Base-by-base conservation (phyloP, 2,888 invertebrate genomes). In the Horisme vitalbata region DNA sequence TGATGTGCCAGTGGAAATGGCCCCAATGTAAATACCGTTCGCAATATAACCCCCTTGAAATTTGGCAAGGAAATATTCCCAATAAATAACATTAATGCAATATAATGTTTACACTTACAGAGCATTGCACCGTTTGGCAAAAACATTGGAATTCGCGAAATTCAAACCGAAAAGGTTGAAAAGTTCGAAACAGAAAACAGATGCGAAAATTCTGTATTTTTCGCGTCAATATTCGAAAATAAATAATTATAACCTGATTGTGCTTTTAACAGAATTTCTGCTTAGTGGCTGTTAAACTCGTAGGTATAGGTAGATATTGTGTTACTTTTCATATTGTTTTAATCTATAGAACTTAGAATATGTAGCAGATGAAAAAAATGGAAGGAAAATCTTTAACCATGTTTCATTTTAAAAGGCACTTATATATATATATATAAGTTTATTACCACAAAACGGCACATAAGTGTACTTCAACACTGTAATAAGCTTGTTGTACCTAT, bases 111-210 rank as follows among this genome's bases (percentile, higher is more conserved):
- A 41, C 45, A 39, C 45, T 23, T 31, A 38, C 34, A 39, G 38
- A 38, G 39, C 64, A 57, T 51, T 45, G 51, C 57, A 61, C 45
- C 41, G 46, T 65, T 75, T 71, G 75, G 71, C 75, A 73, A 70
- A 69, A 72, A 69, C 65, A 45, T 24, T 13, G 24, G 18, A 44
- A 44, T 32, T 10, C 23, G 15, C 12, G 26, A 39, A 11, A 50
- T 71, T 63, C 61, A 18, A 30, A 30, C 51, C 41, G 50, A 56
- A 62, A 58, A 68, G 66, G 64, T 33, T 56, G 37, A 33, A 30
- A 48, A 14, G 28, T 43, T 23, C 18, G 9, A n/a, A 26, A 33
- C 33, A 30, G 27, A 43, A 31, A 35, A 21, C 35, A 39, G 32
- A 39, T 4, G 11, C 9, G 36, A 10, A 31, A 18, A 23, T 1